Evolutionary conservation across 2,888 invertebrate species (phyloP).

Genomic region (Athrips mouffetella): DNA sequence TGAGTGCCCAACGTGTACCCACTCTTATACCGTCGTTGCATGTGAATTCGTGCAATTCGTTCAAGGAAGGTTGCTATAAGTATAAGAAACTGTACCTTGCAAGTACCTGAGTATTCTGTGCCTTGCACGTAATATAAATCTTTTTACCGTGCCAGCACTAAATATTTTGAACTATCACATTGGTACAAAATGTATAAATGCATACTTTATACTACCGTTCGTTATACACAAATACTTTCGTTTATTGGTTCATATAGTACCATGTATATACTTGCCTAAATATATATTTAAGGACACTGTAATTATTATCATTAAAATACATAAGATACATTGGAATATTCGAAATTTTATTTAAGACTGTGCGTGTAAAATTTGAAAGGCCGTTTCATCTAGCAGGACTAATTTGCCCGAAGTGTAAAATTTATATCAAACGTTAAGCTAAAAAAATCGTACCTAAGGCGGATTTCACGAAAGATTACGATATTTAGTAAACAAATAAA

Average conservation of each 20-base stretch:
- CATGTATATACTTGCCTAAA: slow-evolving; percentile 23
- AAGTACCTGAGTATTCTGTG: no score
- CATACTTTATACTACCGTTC: slow-evolving; percentile 31
- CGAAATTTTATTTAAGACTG: slow-evolving; percentile 38
- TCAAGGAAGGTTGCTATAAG: no score
- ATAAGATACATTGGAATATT: slow-evolving; percentile 31
- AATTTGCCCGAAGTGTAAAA: slow-evolving; percentile 12
- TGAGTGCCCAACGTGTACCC: no score
- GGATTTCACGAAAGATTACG: no score
- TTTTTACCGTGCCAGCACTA: slow-evolving; percentile 6
- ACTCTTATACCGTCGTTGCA: neutral
- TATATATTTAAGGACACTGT: slow-evolving; percentile 31
- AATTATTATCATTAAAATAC: slow-evolving; percentile 5
- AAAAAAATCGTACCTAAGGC: neutral
- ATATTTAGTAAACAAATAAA: no score
- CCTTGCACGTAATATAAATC: slow-evolving; percentile 15
- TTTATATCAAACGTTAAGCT: neutral
- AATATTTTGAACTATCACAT: slow-evolving; percentile 50
- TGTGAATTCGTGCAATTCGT: no score
- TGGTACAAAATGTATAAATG: slow-evolving; percentile 51
- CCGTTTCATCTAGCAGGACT: slow-evolving; percentile 32
- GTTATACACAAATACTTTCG: slow-evolving; percentile 18
- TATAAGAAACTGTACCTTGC: no score
- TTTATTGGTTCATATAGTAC: slow-evolving; percentile 23
- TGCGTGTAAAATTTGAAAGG: slow-evolving; percentile 33